These are phyloP conservation scores for Pollenia amentaria DNA, from an alignment of 2,888 invertebrate species.

Conservation along the genomic window DNA sequence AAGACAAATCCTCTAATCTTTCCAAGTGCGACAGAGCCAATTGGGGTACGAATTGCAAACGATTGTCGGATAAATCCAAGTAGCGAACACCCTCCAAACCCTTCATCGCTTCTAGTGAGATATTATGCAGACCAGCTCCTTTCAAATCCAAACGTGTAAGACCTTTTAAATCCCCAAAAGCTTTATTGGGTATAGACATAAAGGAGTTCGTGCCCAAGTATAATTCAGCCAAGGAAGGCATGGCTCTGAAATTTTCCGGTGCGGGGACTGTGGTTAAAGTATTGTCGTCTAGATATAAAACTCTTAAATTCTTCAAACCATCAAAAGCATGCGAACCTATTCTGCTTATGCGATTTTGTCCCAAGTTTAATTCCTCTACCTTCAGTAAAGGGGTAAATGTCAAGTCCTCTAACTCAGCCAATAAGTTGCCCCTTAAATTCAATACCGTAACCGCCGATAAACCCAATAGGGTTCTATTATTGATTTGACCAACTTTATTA, in stretches of 20 bases:
- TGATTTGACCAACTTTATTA: conserved; percentile 93
- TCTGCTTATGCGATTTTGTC: conserved; percentile 92
- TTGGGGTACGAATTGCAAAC: conserved; percentile 90
- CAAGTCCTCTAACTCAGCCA: conserved; percentile 91
- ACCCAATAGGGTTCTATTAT: conserved; percentile 92
- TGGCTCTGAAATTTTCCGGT: conserved; percentile 87
- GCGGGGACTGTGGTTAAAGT: conserved; percentile 91
- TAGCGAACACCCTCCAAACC: conserved; percentile 91
- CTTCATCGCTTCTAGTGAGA: conserved; percentile 90
- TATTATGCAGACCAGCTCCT: conserved; percentile 92
- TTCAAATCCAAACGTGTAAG: conserved; percentile 91
- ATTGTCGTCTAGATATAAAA: conserved; percentile 94
- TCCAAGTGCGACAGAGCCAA: conserved; percentile 89
- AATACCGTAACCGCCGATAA: conserved; percentile 91
- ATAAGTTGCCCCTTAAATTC: conserved; percentile 92
- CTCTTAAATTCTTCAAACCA: conserved; percentile 90
- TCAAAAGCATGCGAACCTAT: conserved; percentile 92
- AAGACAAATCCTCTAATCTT: conserved; percentile 91
- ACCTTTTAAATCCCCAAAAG: conserved; percentile 91
- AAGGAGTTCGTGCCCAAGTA: conserved; percentile 94
- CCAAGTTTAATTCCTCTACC: conserved; percentile 93
- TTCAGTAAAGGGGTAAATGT: conserved; percentile 90
- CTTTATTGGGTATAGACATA: conserved; percentile 90
- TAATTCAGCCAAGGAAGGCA: conserved; percentile 92
- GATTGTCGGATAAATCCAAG: conserved; percentile 92